Conservation (phyloP, 2,113 vertebrate species). For the Sorex araneus region DNA sequence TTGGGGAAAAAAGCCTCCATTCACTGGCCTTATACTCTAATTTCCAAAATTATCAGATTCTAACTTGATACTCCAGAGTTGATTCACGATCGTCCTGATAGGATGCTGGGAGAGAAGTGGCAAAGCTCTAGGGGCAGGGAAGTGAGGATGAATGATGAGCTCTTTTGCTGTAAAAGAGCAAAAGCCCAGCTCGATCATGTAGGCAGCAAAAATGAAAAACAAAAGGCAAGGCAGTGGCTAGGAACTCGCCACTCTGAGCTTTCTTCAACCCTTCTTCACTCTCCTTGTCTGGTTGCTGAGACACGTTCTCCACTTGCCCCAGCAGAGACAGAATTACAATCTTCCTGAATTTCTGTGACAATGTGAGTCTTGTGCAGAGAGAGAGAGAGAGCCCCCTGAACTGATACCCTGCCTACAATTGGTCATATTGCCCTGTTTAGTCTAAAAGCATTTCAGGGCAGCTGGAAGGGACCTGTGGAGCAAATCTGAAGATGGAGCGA, state of each 20-base stretch:
- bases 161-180: background rate
- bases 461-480: slow-evolving; percentile 69
- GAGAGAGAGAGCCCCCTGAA: background rate
- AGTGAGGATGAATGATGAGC: background rate
- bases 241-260: background rate
- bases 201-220: background rate
- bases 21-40: background rate
- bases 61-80: background rate
- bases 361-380: slow-evolving; percentile 44
- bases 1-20: background rate
- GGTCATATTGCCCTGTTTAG: slow-evolving; percentile 74
- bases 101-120: background rate
- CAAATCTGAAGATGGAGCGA: slow-evolving; percentile 65
- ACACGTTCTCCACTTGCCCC: slow-evolving; percentile 12
- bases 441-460: slow-evolving; percentile 72
- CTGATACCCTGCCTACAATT: slow-evolving; percentile 50
- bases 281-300: slow-evolving; percentile 13
- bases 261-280: background rate
- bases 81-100: background rate
- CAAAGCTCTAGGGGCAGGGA: background rate
- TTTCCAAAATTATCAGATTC: slow-evolving; percentile 19
- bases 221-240: background rate
- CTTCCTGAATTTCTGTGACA: slow-evolving; percentile 40
- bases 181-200: background rate
- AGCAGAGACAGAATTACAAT: background rate